phyloP scores from a whole-genome alignment of 2,888 invertebrate genomes.

The Synanthedon andrenaeformis region DNA sequence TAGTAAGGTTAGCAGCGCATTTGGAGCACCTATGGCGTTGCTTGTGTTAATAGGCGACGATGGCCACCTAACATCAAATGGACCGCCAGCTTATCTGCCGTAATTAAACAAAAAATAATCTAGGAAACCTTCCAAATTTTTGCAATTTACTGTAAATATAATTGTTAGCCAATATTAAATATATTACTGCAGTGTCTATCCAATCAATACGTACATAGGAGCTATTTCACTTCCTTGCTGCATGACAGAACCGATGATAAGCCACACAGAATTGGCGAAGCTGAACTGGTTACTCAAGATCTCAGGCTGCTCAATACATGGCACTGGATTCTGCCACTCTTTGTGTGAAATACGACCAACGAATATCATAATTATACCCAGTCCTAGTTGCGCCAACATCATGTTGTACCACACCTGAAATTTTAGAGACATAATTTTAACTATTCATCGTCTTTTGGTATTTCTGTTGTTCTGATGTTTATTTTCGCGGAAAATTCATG shows the following conservation, averaged over 20 bases:
- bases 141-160: too few relatives aligned
- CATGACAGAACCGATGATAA: slow-evolving; percentile 86
- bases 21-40: too few relatives aligned
- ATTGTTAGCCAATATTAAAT: too few relatives aligned
- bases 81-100: too few relatives aligned
- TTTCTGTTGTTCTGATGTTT: not conserved
- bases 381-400: slow-evolving; percentile 80
- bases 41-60: too few relatives aligned
- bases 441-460: not conserved
- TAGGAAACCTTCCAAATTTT: too few relatives aligned
- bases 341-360: slow-evolving; percentile 85
- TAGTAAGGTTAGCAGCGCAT: too few relatives aligned
- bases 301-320: slow-evolving; percentile 85
- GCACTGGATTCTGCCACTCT: slow-evolving; percentile 91
- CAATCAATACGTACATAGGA: slow-evolving; percentile 73
- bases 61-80: too few relatives aligned
- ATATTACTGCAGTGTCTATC: too few relatives aligned
- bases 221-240: slow-evolving; percentile 92
- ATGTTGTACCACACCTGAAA: slow-evolving; percentile 85
- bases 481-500: too few relatives aligned
- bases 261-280: slow-evolving; percentile 89
- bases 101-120: too few relatives aligned
- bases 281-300: slow-evolving; percentile 87
- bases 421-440: not conserved
- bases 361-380: slow-evolving; percentile 84